These are phyloP conservation scores for Oryzias woworae DNA, from an alignment of 2,113 vertebrate genomes.

Conservation along the genomic window DNA sequence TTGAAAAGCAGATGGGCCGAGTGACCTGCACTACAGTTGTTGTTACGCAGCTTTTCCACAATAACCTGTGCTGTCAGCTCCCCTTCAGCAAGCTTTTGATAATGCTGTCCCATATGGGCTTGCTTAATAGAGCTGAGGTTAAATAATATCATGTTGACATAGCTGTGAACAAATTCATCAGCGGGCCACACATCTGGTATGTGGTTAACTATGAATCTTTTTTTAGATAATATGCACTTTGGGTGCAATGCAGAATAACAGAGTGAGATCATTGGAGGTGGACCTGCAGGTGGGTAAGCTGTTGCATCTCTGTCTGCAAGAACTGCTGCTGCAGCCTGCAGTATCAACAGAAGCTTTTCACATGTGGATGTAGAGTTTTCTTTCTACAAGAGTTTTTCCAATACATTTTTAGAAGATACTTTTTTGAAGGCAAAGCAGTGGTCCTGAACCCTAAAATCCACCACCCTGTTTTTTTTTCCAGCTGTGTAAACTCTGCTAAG, in stretches of 20 bases:
- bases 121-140: conserved; percentile 6
- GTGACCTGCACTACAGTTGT: conserved; percentile 51
- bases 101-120: conserved; percentile 18
- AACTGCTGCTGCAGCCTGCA: conserved; percentile 19
- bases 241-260: background rate
- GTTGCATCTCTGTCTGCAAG: conserved; percentile 46
- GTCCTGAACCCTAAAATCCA: too few relatives aligned
- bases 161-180: conserved; percentile 7
- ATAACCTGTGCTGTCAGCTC: conserved; percentile 40
- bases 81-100: conserved; percentile 25
- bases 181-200: background rate
- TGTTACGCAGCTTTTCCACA: conserved; percentile 47
- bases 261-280: conserved; percentile 9
- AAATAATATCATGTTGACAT: conserved; percentile 12
- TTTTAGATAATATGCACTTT: conserved; percentile 3
- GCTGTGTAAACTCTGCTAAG: too few relatives aligned
- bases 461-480: too few relatives aligned
- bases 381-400: background rate
- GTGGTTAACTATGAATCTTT: background rate
- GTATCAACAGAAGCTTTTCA: background rate
- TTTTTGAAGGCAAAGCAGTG: too few relatives aligned
- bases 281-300: conserved; percentile 41
- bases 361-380: background rate
- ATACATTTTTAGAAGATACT: background rate
- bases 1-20: conserved; percentile 56